Base-by-base conservation (phyloP, 2,888 invertebrate genomes). In the Cerastis rubricosa region DNA sequence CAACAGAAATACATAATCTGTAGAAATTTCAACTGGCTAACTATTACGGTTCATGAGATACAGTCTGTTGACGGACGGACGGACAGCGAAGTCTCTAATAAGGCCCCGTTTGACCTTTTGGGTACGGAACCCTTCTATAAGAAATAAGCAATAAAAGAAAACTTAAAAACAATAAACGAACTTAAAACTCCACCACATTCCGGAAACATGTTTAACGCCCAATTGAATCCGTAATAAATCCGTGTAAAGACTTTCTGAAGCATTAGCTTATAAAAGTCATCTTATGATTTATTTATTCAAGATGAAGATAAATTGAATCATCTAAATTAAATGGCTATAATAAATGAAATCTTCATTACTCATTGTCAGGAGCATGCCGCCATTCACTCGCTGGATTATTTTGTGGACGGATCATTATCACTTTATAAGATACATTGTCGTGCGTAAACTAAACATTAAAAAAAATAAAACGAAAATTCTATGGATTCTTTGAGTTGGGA, bases 281-380 rank as follows among this genome's bases (percentile, higher is more conserved):
- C 75, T 83, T 83, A 80, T 84, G 89, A 88, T 89, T 87, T 88
- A 88, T 88, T 89, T 89, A 80, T 87, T 81, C 70, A 51, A 81
- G 86, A 85, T 89, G 87, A 86, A 88, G 89, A 88, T 85, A 81
- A 88, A 87, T 87, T 87, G 80, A 78, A 80, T 78, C 74, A 40
- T 85, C 76, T 81, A 71, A 87, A 83, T 85, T 87, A 88, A 88
- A 88, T 81, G 74, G 76, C 70, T 79, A 74, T 85, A 76, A 87
- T 87, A 88, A 85, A 88, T 85, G 74, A 87, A 88, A 85, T 82
- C 66, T 88, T 84, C 89, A 87, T 87, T 87, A 82, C 61, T 87
- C 87, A 79, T 88, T 87, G 87, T 87, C 87, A 85, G 66, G 67
- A 80, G 64, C 77, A 76, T 77, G 75, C 75, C 78, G 72, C 63